A percentile compares a stretch with the other conserved stretches of the same genome.
Evolutionary conservation across 2,797 vertebrate genomes (phyloP).

Genomic region (Danio albolineatus): DNA sequence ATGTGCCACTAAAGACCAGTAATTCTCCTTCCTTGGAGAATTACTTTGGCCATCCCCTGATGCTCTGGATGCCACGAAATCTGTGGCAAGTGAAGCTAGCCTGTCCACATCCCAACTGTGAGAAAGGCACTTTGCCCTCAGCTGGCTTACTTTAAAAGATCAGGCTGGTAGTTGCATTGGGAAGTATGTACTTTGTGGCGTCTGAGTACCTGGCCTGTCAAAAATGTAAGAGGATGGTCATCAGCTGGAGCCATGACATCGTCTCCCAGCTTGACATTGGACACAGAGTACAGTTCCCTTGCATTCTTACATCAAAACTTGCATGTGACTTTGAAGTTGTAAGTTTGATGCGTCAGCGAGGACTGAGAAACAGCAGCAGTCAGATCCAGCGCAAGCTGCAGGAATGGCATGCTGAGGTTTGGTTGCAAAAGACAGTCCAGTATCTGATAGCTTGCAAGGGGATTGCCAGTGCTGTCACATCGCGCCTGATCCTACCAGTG

Average conservation of each 20-base stretch:
- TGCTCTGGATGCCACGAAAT: not conserved
- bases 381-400: constrained; percentile 14
- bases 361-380: constrained; percentile 45
- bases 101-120: not conserved
- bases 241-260: constrained; percentile 47
- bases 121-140: not conserved
- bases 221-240: constrained; percentile 40
- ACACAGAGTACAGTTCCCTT: constrained; percentile 35
- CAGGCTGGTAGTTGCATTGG: not conserved
- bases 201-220: constrained; percentile 14
- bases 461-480: not conserved
- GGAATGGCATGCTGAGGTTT: constrained; percentile 30
- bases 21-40: not conserved
- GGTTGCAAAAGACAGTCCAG: constrained; percentile 32
- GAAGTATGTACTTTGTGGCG: not conserved
- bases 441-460: constrained; percentile 38
- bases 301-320: constrained; percentile 15
- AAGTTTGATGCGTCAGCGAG: not conserved
- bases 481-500: constrained; percentile 16
- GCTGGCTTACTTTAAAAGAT: constrained; percentile 8
- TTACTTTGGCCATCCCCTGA: not conserved
- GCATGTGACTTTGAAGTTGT: constrained; percentile 22
- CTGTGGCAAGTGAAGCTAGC: not conserved
- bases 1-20: not conserved
- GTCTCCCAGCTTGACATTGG: constrained; percentile 19